A percentile compares a stretch with the other conserved stretches of the same genome.
Evolutionary conservation across 2,888 invertebrate species (phyloP).

Genomic region (Oasisia sp.): DNA sequence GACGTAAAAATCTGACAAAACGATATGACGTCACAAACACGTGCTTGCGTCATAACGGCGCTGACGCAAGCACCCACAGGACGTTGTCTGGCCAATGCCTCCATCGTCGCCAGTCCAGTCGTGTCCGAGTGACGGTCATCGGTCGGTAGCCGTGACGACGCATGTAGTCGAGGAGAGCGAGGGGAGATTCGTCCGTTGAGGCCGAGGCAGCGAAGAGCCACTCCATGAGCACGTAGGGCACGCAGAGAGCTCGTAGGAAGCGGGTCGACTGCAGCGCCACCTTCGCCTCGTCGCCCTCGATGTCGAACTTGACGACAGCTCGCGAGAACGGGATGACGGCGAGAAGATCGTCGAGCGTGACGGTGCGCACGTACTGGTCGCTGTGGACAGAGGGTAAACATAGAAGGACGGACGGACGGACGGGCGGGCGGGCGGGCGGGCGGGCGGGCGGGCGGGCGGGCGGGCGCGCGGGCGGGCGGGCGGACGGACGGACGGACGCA

Average conservation of each 20-base stretch:
- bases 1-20: not conserved
- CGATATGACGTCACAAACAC: not conserved
- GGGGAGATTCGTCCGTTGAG: not conserved
- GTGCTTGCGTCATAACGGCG: not conserved
- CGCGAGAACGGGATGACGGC: slow-evolving; percentile 5
- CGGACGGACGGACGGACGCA: too few species aligned
- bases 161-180: not conserved
- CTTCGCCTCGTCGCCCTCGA: slow-evolving; percentile 13
- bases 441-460: too few species aligned
- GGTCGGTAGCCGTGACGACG: not conserved
- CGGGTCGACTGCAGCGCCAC: not conserved
- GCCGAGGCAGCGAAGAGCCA: not conserved
- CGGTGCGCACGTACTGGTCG: not conserved
- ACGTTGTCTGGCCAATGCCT: not conserved
- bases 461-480: too few species aligned
- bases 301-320: not conserved
- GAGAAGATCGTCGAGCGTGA: not conserved
- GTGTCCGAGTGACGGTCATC: not conserved
- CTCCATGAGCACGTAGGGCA: not conserved
- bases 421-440: too few species aligned
- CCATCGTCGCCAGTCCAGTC: not conserved
- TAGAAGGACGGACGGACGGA: too few species aligned
- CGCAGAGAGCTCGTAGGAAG: not conserved
- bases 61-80: not conserved
- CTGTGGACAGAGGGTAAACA: not conserved